These are phyloP conservation scores for Rhopilema esculentum DNA, from an alignment of 30 jellyfish, hydroid and myxozoan genomes.

Conservation along the genomic window DNA sequence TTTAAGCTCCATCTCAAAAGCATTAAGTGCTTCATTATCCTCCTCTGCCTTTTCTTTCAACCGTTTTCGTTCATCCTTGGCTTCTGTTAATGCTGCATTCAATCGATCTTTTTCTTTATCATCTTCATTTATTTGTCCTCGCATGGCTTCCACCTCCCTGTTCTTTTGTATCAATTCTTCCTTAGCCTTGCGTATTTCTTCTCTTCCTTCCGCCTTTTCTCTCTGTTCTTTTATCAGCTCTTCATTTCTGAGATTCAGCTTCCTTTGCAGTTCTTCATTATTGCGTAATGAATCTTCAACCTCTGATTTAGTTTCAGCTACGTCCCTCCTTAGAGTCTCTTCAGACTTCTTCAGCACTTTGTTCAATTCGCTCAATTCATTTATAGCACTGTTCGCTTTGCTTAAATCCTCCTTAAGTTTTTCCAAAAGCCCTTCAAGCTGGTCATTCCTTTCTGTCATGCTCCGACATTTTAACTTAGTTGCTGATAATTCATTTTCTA, in stretches of 20 bases:
- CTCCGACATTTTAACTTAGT: background rate
- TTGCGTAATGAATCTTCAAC: background rate
- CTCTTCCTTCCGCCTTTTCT: constrained; percentile 35
- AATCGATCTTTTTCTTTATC: constrained; percentile 1
- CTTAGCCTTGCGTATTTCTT: constrained; percentile 1
- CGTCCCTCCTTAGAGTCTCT: background rate
- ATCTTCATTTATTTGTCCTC: constrained; percentile 6
- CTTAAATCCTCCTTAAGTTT: background rate
- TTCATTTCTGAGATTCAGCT: constrained; percentile 41
- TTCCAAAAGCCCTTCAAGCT: background rate
- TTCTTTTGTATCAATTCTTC: constrained; percentile 20
- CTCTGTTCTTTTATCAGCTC: constrained; percentile 40
- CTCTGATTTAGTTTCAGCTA: background rate
- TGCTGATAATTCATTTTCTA: background rate
- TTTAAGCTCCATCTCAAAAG: constrained; percentile 1
- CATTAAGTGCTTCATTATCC: background rate
- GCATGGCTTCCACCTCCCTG: background rate
- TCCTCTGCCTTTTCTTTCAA: background rate
- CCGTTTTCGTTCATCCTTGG: constrained; percentile 5
- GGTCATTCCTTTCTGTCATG: background rate
- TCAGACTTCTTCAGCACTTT: background rate
- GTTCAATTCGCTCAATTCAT: background rate
- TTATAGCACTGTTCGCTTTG: background rate
- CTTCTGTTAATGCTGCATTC: background rate
- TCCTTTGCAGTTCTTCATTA: background rate